Conservation (phyloP, 2,113 vertebrate genomes). For the Corvus cornix region DNA sequence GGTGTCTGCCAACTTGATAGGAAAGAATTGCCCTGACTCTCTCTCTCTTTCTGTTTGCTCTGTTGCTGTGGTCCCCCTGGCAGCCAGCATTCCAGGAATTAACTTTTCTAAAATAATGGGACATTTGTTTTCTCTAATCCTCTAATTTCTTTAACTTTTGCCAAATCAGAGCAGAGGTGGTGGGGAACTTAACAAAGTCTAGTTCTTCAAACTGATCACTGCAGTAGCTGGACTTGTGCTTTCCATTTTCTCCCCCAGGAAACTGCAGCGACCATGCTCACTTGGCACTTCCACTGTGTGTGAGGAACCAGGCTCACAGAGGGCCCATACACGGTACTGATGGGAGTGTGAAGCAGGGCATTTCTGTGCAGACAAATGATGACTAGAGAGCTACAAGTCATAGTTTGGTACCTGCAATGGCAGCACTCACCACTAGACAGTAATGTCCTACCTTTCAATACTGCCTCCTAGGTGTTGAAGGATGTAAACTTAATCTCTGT, state of each 20-base stretch:
- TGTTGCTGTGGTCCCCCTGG: constrained; percentile 2
- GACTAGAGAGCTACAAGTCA: not conserved
- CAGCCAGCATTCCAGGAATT: constrained; percentile 42
- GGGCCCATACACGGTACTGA: fast-evolving
- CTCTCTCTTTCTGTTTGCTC: constrained; percentile 40
- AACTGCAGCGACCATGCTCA: not conserved
- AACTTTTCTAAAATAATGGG: constrained; percentile 52
- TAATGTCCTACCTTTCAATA: not conserved
- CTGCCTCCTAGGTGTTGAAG: not conserved
- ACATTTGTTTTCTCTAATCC: constrained; percentile 5
- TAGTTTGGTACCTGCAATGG: not conserved
- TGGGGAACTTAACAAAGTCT: not conserved
- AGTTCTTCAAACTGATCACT: not conserved
- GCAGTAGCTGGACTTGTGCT: not conserved
- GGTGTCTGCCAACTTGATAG: constrained; percentile 49
- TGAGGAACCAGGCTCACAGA: not conserved
- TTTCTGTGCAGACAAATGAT: not conserved
- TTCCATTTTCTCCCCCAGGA: not conserved
- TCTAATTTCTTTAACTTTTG: constrained; percentile 22
- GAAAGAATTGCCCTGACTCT: constrained; percentile 40
- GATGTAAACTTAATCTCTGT: not conserved
- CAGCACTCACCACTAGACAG: not conserved
- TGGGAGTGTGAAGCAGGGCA: not conserved
- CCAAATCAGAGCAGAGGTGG: not conserved
- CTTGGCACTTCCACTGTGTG: not conserved